Evolutionary conservation across 2,797 vertebrate genomes (phyloP), one percentile per base, ranked within the genome.

Genomic region (Microctenopoma lineatum): DNA sequence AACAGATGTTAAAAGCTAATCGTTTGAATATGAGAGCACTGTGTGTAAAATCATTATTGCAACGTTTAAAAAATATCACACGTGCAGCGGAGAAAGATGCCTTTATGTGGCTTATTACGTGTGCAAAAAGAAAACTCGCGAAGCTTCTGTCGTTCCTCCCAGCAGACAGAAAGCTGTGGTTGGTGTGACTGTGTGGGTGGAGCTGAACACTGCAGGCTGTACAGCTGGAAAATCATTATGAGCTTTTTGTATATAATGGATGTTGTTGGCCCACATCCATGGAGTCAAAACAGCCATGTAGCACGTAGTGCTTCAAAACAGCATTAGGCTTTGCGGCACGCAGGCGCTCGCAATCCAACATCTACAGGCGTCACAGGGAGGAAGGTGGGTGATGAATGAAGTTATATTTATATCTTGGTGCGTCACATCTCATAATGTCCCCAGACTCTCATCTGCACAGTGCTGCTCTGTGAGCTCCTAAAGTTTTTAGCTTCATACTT

Each of bases 201-300:
- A 81, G 75, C 34, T 7, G 8, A 70, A 66, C 66, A 68, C 81
- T 77, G 73, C 77, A 77, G 79, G 78, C 81, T 76, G 45, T 74
- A 60, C 76, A 80, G 64, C 76, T 85, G 74, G 64, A 83, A 84
- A 83, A 79, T 79, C 68, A 70, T 90, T 74, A 80, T 66, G 66
- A 85, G 70, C 50, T 59, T 59, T 66, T 51, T 53, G 54, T 75
- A 58, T 67, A 63, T 77, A 74, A 84, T 72, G 58, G 51, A 77
- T 72, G 45, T 48, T 72, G 45, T 48, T 50, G 61, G 75, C 69
- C 38, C 36, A 38, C 56, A 70, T 75, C 38, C 65, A 58, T 48
- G 48, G 2, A 61, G 32, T 66, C 54, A 61, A 71, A 59, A 29
- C 27, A 29, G 27, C 27, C 27, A 29, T 6, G 27, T 29, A 29